Evolutionary conservation across 2,888 invertebrate species (phyloP).

Genomic region (Linhomoeus sp.): DNA sequence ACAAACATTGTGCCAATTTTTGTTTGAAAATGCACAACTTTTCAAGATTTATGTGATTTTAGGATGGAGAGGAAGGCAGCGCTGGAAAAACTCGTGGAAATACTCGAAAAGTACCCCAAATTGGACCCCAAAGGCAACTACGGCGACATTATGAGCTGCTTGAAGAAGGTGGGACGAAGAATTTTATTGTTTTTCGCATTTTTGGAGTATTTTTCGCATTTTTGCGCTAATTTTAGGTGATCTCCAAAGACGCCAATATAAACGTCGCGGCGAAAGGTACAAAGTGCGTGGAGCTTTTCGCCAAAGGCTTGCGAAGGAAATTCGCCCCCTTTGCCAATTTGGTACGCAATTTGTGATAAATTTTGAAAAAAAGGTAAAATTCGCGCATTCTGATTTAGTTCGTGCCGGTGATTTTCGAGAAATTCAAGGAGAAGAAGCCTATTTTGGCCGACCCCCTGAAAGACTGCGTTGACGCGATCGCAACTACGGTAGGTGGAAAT

Average conservation of each 20-base stretch:
- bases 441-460: slow-evolving; percentile 64
- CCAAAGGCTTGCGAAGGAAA: slow-evolving; percentile 61
- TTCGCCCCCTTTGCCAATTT: slow-evolving; percentile 56
- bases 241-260: slow-evolving; percentile 45
- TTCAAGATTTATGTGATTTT: slow-evolving; percentile 13
- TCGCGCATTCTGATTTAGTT: slow-evolving; percentile 10
- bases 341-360: neutral
- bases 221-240: no score
- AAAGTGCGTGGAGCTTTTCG: slow-evolving; percentile 59
- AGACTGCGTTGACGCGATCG: slow-evolving; percentile 75
- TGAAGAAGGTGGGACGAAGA: no score
- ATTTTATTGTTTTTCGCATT: neutral
- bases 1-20: slow-evolving; percentile 75
- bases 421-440: slow-evolving; percentile 89
- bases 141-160: no score
- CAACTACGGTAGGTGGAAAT: slow-evolving; percentile 41
- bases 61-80: no score
- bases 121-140: no score
- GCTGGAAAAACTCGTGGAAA: no score
- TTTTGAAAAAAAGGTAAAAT: no score
- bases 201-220: no score
- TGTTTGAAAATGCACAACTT: slow-evolving; percentile 69
- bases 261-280: slow-evolving; percentile 67
- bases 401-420: slow-evolving; percentile 53
- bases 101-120: no score